phyloP scores from a whole-genome alignment of 2,113 vertebrate genomes.

The Ceyx cyanopectus region DNA sequence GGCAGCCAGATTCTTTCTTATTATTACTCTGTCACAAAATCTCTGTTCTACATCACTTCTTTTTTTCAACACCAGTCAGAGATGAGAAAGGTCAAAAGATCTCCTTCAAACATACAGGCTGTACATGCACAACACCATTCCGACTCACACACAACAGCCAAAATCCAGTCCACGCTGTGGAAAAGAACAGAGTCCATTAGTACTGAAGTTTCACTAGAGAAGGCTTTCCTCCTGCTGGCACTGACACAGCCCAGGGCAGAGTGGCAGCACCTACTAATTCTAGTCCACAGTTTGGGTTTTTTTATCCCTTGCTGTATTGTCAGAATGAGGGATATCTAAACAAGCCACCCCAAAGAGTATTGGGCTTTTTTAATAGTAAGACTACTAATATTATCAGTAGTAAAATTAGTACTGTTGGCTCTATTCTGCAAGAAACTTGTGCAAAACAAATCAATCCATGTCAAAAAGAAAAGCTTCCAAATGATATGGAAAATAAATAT shows the following conservation, averaged over 20 bases:
- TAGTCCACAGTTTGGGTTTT: neutral
- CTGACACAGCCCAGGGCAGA: neutral
- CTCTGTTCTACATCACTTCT: conserved; percentile 69
- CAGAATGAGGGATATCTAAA: neutral
- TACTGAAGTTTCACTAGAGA: neutral
- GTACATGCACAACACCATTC: neutral
- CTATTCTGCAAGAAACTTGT: neutral
- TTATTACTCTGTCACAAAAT: conserved; percentile 73
- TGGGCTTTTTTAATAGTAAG: neutral
- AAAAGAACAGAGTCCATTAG: neutral
- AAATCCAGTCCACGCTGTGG: neutral
- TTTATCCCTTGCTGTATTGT: neutral
- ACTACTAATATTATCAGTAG: neutral
- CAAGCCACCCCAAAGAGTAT: neutral
- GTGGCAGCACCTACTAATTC: neutral
- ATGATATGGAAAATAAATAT: conserved; percentile 16
- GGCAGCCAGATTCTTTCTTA: conserved; percentile 70
- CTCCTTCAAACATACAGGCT: neutral
- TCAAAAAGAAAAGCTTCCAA: conserved; percentile 16
- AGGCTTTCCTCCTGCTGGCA: neutral
- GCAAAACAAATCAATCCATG: conserved; percentile 36
- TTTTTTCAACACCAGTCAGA: conserved; percentile 61
- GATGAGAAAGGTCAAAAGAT: conserved; percentile 65
- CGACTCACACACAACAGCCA: neutral
- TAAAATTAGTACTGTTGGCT: conserved; percentile 2